Conservation (phyloP, 2,113 vertebrate genomes). For the Hystrix cristata region DNA sequence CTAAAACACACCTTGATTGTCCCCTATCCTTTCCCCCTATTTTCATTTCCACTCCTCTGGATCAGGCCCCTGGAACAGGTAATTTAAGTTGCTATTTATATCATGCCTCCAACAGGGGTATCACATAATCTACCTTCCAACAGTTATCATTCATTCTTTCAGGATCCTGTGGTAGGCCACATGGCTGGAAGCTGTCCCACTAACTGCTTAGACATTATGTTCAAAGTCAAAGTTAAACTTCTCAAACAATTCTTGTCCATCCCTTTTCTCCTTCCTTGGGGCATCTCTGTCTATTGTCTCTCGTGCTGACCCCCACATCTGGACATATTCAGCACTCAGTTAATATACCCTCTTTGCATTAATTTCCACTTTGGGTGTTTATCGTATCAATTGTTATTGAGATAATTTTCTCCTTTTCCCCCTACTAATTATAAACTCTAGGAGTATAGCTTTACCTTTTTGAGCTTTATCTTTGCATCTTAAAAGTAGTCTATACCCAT, state of each 20-base stretch:
- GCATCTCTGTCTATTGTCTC: background rate
- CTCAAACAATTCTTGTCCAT: background rate
- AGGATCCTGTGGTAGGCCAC: background rate
- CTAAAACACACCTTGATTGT: background rate
- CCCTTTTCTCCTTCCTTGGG: background rate
- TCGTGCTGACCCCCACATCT: background rate
- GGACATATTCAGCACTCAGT: background rate
- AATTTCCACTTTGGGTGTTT: too few relatives aligned
- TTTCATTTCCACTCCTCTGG: background rate
- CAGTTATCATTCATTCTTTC: background rate
- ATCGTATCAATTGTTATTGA: background rate
- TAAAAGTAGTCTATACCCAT: background rate
- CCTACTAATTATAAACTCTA: background rate
- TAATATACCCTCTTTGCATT: accelerated
- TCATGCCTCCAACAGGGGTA: background rate
- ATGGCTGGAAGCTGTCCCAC: background rate
- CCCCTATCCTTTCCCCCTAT: background rate
- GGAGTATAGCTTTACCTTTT: background rate
- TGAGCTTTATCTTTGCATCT: background rate
- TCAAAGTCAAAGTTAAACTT: background rate
- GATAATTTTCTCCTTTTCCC: background rate
- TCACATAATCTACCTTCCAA: background rate
- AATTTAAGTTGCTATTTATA: background rate
- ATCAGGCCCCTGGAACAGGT: background rate
- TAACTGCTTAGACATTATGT: background rate